Evolutionary conservation across 2,888 invertebrate species (phyloP), one percentile per base, ranked within the genome.

Genomic region (Euclidia mi): DNA sequence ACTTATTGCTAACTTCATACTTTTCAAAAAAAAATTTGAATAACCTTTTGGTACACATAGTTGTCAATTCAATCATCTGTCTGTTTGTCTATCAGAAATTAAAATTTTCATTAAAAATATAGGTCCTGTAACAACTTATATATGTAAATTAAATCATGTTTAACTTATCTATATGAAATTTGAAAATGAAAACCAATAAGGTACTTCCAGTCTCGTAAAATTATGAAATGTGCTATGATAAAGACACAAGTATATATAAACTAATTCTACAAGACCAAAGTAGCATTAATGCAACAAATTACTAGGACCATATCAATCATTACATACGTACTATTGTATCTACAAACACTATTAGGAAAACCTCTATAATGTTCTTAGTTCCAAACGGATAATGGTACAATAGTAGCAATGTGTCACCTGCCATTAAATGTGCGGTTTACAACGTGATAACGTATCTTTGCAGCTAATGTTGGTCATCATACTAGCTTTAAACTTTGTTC

Each of bases 361-460:
- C 50, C 37, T 47, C 32, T 43, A 42, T 45, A 61, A 43, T 58
- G 52, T 44, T 10, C n/a, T 42, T 7, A 35, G 35, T 51, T 58
- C 38, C 45, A 35, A 42, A 66, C 51, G 66, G 73, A 71, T 76
- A 20, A 32, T 64, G 74, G 51, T 64, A 63, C 63, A 63, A 66
- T 69, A 62, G 46, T 65, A 58, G 41, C 50, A 69, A 53, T 73
- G 59, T 70, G 65, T 69, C 71, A 74, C 76, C 74, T 74, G 71
- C 58, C 81, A 79, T 87, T 85, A 89, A 87, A 87, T 85, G 83
- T 84, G 83, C 78, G 79, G 80, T 87, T 89, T 88, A 88, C 85
- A 83, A 73, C 79, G 79, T 76, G 82, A 86, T 87, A 85, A 87
- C 82, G 79, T 80, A 74, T 68, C 73, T 56, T 52, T 55, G 25